Percentiles rank a stretch among this genome's conserved stretches.
Conservation (phyloP, 2,888 invertebrate genomes). For the Yponomeuta sedellus region DNA sequence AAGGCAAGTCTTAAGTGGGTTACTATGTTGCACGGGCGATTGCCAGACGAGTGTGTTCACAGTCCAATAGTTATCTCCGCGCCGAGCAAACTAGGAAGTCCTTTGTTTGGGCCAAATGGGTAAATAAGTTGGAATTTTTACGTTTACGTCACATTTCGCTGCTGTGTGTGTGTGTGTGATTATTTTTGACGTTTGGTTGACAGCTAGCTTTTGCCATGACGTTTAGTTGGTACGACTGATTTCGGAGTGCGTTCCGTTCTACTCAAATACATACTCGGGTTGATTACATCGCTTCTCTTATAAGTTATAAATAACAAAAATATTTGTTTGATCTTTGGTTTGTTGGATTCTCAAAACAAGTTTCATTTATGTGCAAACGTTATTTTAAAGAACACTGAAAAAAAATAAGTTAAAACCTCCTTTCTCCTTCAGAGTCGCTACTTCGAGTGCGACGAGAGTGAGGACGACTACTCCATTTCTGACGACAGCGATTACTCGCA, state of each 20-base stretch:
- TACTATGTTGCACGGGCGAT: not conserved
- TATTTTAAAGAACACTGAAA: no score
- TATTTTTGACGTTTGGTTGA: slow-evolving; percentile 1
- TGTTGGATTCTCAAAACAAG: no score
- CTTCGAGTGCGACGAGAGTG: slow-evolving; percentile 63
- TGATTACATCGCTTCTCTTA: no score
- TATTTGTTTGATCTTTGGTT: no score
- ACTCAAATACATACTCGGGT: not conserved
- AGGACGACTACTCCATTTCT: slow-evolving; percentile 37
- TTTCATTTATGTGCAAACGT: no score
- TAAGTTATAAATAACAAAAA: no score
- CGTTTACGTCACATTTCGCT: slow-evolving; percentile 28
- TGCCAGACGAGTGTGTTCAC: slow-evolving; percentile 19
- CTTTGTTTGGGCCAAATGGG: slow-evolving; percentile 31
- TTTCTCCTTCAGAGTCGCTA: slow-evolving; percentile 50
- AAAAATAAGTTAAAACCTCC: not conserved
- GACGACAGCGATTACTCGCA: slow-evolving; percentile 13
- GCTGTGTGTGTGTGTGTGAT: slow-evolving; percentile 19
- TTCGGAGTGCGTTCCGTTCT: not conserved
- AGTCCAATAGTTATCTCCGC: slow-evolving; percentile 27
- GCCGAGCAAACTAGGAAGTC: slow-evolving; percentile 19
- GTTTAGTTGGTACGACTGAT: not conserved
- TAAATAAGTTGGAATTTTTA: slow-evolving; percentile 26
- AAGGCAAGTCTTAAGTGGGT: not conserved
- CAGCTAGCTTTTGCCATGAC: not conserved